Evolutionary conservation across 2,113 vertebrate genomes (phyloP).

Genomic region (Gavialis gangeticus): DNA sequence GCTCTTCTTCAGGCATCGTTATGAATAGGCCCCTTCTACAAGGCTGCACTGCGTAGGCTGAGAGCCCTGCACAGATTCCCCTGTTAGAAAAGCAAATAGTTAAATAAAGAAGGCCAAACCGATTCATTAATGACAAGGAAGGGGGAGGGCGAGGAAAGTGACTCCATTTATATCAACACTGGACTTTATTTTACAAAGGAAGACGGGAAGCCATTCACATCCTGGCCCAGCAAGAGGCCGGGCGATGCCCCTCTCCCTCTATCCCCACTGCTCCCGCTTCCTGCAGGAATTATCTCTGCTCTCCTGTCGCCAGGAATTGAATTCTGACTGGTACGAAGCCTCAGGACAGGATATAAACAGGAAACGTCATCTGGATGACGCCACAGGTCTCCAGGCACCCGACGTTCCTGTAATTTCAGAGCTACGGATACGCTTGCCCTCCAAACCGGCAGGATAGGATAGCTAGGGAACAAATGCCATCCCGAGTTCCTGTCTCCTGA

Average conservation of each 20-base stretch:
- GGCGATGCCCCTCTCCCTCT: not conserved
- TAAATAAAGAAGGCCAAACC: not conserved
- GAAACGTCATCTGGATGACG: conserved; percentile 39
- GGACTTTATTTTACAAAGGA: conserved; percentile 34
- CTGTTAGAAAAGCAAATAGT: not conserved
- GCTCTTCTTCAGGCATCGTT: not conserved
- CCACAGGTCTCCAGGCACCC: not conserved
- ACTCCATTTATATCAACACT: not conserved
- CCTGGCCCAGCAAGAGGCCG: not conserved
- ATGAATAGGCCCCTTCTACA: not conserved
- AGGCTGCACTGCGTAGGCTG: not conserved
- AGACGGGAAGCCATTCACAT: not conserved
- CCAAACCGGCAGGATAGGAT: not conserved
- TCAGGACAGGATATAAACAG: conserved; percentile 69
- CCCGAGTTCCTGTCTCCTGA: not conserved
- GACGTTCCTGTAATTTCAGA: not conserved
- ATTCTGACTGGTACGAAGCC: conserved; percentile 53
- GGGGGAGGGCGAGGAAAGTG: conserved; percentile 14
- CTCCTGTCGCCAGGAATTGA: conserved; percentile 50
- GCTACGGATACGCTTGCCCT: not conserved
- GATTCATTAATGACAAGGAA: not conserved
- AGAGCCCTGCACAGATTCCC: accelerated
- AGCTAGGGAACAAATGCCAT: not conserved
- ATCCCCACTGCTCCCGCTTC: conserved; percentile 34
- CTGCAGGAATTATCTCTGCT: conserved; percentile 60